These are phyloP conservation scores for Drosophila monieri DNA, from an alignment of 2,888 invertebrate genomes.

Conservation along the genomic window DNA sequence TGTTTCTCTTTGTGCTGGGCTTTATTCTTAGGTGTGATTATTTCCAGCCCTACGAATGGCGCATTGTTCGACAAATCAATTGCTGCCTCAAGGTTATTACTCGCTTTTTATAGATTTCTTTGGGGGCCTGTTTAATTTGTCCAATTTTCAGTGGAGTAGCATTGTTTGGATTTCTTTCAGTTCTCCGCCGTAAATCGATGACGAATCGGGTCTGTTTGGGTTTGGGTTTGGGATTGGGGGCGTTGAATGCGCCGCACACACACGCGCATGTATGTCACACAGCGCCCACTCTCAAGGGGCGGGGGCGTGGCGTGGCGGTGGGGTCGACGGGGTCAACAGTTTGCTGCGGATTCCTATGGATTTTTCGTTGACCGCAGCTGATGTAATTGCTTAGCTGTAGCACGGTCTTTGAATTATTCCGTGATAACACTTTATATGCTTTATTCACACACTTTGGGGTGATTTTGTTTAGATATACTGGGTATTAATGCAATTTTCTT, in stretches of 20 bases:
- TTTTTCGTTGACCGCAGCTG: constrained; percentile 19
- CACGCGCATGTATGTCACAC: constrained; percentile 43
- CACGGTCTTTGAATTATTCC: not conserved
- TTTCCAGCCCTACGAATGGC: constrained; percentile 50
- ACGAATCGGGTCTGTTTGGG: constrained; percentile 72
- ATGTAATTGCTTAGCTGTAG: not conserved
- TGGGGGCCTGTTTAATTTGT: constrained; percentile 51
- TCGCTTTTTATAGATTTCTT: constrained; percentile 25
- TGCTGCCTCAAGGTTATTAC: constrained; percentile 21
- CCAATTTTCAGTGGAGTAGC: constrained; percentile 66
- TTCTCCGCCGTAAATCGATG: constrained; percentile 75
- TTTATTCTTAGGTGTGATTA: constrained; percentile 17
- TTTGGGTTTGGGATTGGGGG: constrained; percentile 57
- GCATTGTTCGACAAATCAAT: constrained; percentile 57
- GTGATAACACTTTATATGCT: not conserved
- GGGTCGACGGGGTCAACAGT: constrained; percentile 67
- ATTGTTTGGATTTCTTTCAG: constrained; percentile 63
- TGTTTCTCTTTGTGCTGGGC: constrained; percentile 18
- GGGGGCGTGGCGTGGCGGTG: constrained; percentile 55
- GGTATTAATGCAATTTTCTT: constrained; percentile 10
- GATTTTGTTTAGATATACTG: not conserved
- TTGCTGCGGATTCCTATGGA: constrained; percentile 39
- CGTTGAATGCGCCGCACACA: constrained; percentile 62
- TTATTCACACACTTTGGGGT: not conserved
- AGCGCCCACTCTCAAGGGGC: constrained; percentile 28